Conservation (phyloP, 35 echinoderm and acorn worm genomes). For the Ophioderma brevispina region DNA sequence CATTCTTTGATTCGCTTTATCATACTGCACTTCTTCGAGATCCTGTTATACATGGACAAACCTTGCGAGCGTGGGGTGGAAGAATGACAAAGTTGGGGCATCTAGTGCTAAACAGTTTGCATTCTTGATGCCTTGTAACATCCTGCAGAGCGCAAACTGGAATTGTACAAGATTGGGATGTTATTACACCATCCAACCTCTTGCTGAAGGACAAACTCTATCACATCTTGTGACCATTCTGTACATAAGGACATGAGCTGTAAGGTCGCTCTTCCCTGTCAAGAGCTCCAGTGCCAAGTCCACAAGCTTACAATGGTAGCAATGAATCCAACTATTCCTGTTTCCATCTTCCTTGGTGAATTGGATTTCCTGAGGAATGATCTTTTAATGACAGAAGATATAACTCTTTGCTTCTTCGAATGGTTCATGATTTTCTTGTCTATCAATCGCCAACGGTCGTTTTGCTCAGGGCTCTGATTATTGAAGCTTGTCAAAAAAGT, state of each 20-base stretch:
- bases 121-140: neutral
- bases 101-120: neutral
- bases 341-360: conserved; percentile 3
- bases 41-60: no score
- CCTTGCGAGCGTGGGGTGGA: neutral
- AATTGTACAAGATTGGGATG: conserved; percentile 27
- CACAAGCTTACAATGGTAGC: neutral
- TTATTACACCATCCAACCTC: conserved; percentile 20
- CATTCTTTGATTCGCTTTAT: no score
- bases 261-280: neutral
- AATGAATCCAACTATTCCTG: conserved; percentile 21
- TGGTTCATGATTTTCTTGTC: no score
- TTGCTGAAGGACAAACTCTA: conserved; percentile 24
- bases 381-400: conserved; percentile 13
- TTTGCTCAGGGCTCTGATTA: neutral
- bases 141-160: neutral
- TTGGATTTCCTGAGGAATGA: neutral
- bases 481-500: conserved; percentile 1
- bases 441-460: neutral
- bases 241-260: neutral
- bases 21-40: no score
- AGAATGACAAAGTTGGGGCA: neutral
- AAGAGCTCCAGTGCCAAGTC: neutral
- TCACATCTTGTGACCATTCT: neutral
- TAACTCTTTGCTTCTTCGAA: neutral